Percentiles rank a stretch among this genome's conserved stretches.
Evolutionary conservation across 2,888 invertebrate species (phyloP).

Genomic region (Catocala fraxini): DNA sequence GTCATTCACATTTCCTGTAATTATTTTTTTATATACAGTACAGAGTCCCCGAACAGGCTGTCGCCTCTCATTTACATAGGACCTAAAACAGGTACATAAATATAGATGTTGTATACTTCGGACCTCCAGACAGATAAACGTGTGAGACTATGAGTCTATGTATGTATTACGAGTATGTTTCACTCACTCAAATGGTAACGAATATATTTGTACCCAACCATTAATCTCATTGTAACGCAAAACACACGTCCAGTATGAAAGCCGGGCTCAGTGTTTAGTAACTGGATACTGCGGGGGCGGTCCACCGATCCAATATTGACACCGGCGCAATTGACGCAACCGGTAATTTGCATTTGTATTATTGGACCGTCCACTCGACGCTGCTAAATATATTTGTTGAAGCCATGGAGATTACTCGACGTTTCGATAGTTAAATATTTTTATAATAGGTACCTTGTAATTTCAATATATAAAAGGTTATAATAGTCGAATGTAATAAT

Average conservation of each 20-base stretch:
- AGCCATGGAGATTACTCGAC: constrained; percentile 19
- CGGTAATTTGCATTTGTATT: constrained; percentile 60
- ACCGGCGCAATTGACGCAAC: constrained; percentile 47
- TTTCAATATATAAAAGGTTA: background rate
- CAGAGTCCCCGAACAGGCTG: too few relatives aligned
- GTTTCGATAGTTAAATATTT: background rate
- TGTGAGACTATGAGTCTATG: too few relatives aligned
- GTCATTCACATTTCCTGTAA: too few relatives aligned
- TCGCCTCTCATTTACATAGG: too few relatives aligned
- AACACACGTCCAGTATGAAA: constrained; percentile 28
- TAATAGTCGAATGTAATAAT: too few relatives aligned
- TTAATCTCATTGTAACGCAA: constrained; percentile 6
- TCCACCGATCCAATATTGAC: constrained; percentile 55
- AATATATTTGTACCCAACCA: too few relatives aligned
- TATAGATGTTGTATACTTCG: too few relatives aligned
- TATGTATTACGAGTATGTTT: too few relatives aligned
- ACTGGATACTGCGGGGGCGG: constrained; percentile 35
- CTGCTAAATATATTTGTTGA: constrained; percentile 51
- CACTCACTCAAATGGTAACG: too few relatives aligned
- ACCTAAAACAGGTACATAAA: too few relatives aligned
- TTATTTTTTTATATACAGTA: too few relatives aligned
- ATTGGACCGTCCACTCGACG: constrained; percentile 45
- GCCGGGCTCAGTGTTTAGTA: constrained; percentile 33
- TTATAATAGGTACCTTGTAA: background rate
- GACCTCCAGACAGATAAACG: too few relatives aligned